A percentile compares a stretch with the other conserved stretches of the same genome.
Conservation (phyloP, 2,797 vertebrate species). For the Muraenolepis orangiensis region DNA sequence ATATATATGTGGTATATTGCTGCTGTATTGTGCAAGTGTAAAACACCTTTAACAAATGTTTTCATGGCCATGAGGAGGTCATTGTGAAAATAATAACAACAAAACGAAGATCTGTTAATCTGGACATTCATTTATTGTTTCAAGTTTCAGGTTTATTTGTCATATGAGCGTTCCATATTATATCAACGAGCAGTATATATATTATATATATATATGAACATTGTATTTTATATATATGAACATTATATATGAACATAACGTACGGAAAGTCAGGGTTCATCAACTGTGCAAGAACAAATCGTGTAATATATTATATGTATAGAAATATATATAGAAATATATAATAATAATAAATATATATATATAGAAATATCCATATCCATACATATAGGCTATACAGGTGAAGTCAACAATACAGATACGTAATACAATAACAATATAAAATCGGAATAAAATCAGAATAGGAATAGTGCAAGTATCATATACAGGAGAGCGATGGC, state of each 20-base stretch:
- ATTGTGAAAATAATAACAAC: background rate
- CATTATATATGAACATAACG: no score
- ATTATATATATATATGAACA: no score
- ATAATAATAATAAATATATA: background rate
- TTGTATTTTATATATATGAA: no score
- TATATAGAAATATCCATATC: background rate
- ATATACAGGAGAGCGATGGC: no score
- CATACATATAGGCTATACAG: background rate
- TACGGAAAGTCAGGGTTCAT: background rate
- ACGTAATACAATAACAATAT: conserved; percentile 3
- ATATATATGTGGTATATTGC: no score
- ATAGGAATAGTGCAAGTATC: background rate
- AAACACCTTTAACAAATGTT: background rate
- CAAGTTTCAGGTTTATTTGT: background rate
- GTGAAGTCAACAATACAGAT: conserved; percentile 13
- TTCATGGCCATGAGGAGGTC: background rate
- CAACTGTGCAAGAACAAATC: background rate
- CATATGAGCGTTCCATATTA: background rate
- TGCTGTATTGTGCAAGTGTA: no score
- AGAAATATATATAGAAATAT: background rate
- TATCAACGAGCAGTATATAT: no score
- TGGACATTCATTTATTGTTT: background rate
- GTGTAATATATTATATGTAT: background rate
- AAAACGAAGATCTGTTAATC: background rate
- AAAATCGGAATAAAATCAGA: background rate